These are phyloP conservation scores for Pogonomyrmex barbatus DNA, from an alignment of 1,140 invertebrate species.

Conservation along the genomic window DNA sequence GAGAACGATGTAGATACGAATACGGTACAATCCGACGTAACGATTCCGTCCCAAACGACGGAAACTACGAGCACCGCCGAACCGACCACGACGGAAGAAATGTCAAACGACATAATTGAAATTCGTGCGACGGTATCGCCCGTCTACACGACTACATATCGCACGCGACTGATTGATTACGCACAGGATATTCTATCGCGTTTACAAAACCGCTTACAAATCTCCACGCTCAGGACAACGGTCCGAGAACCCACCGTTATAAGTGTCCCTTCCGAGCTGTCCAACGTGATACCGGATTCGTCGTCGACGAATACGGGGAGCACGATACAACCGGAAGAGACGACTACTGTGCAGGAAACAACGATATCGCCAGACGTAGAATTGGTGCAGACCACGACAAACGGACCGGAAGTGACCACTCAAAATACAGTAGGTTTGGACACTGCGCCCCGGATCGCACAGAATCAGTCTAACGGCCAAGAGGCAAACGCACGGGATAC, in stretches of 20 bases:
- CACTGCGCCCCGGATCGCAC: neutral
- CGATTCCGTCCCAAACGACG: slow-evolving; percentile 9
- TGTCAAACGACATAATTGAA: slow-evolving; percentile 42
- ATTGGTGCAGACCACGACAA: neutral
- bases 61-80: slow-evolving; percentile 18
- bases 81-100: slow-evolving; percentile 40
- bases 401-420: neutral
- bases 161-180: slow-evolving; percentile 62
- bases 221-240: neutral
- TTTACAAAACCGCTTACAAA: slow-evolving; percentile 12
- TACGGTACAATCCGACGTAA: slow-evolving; percentile 47
- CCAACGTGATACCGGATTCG: slow-evolving; percentile 46
- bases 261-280: neutral
- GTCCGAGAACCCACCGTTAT: neutral
- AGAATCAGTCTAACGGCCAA: neutral
- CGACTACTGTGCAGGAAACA: neutral
- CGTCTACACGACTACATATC: slow-evolving; percentile 51
- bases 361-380: neutral
- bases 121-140: slow-evolving; percentile 24
- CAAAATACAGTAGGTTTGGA: slow-evolving; percentile 45
- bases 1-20: slow-evolving; percentile 61
- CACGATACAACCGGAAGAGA: slow-evolving; percentile 24
- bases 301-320: neutral
- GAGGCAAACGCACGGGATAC: slow-evolving; percentile 3
- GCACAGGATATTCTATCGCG: slow-evolving; percentile 66